Evolutionary conservation across 2,113 vertebrate species (phyloP).

Genomic region (Natator depressus): DNA sequence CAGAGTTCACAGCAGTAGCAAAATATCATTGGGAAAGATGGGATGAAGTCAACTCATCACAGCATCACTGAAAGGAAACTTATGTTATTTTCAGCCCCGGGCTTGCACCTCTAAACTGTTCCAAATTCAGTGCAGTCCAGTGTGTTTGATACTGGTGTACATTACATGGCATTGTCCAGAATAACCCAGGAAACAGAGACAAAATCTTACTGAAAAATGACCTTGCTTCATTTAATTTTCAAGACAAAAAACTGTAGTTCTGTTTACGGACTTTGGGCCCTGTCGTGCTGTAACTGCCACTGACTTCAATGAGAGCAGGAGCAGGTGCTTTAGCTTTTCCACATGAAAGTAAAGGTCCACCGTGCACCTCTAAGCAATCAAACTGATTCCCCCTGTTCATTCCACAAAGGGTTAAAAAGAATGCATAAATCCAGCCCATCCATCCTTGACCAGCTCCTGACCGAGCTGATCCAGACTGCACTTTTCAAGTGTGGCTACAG

Average conservation of each 20-base stretch:
- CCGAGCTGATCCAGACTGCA: not conserved
- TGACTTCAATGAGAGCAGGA: not conserved
- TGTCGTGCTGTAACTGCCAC: not conserved
- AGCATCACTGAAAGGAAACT: not conserved
- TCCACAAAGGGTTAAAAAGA: not conserved
- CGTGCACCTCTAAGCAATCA: not conserved
- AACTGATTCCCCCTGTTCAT: not conserved
- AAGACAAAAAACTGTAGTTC: not conserved
- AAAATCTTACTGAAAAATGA: not conserved
- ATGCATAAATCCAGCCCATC: not conserved
- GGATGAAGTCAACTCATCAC: not conserved
- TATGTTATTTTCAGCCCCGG: not conserved
- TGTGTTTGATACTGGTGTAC: not conserved
- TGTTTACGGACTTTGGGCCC: not conserved
- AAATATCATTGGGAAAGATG: not conserved
- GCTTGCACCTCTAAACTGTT: not conserved
- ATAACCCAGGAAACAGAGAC: not conserved
- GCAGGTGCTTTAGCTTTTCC: not conserved
- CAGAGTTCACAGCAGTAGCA: not conserved
- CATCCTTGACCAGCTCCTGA: not conserved
- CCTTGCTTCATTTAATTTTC: not conserved
- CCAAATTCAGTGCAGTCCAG: not conserved
- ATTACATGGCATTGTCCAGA: not conserved
- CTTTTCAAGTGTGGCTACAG: rapidly evolving
- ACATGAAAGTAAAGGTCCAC: not conserved